Percentiles rank a stretch among this genome's conserved stretches.
These are phyloP conservation scores for Anas flavirostris DNA, from an alignment of 2,797 vertebrate genomes.

Conservation along the genomic window DNA sequence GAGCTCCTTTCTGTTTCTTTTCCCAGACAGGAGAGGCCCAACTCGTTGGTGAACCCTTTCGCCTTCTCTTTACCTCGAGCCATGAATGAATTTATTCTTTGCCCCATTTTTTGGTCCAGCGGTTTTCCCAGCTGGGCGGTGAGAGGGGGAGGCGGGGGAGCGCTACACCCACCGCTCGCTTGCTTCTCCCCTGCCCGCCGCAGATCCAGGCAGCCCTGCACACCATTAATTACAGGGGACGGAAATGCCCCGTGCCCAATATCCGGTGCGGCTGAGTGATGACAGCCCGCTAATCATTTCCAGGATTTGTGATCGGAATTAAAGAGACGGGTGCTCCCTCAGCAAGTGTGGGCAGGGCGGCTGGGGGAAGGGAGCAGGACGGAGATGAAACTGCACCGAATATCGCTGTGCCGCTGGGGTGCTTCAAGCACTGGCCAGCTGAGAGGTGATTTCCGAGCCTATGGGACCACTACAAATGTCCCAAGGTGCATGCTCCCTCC, in stretches of 20 bases:
- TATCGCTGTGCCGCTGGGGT: neutral
- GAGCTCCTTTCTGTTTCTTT: neutral
- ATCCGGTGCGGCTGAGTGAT: conserved; percentile 43
- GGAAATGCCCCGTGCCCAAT: conserved; percentile 30
- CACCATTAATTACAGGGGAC: conserved; percentile 23
- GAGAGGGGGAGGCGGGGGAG: neutral
- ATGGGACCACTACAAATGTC: neutral
- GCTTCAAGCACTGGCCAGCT: neutral
- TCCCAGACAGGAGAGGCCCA: neutral
- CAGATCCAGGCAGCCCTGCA: conserved; percentile 17
- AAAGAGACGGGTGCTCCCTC: neutral
- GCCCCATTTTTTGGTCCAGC: conserved; percentile 35
- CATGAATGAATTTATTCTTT: conserved; percentile 56
- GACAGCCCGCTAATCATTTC: conserved; percentile 58
- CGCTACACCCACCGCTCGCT: neutral
- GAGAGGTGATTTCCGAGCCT: neutral
- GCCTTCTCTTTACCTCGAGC: conserved; percentile 35
- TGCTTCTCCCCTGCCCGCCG: neutral
- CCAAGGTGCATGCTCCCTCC: neutral
- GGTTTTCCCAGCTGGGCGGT: neutral
- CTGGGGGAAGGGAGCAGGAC: neutral
- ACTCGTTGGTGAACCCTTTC: neutral
- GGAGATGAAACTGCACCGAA: neutral
- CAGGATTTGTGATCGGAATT: conserved; percentile 52
- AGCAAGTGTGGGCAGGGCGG: neutral